Evolutionary conservation across 1,140 invertebrate genomes (phyloP), one percentile per base, ranked within the genome.

Genomic region (Drosophila seguyi): DNA sequence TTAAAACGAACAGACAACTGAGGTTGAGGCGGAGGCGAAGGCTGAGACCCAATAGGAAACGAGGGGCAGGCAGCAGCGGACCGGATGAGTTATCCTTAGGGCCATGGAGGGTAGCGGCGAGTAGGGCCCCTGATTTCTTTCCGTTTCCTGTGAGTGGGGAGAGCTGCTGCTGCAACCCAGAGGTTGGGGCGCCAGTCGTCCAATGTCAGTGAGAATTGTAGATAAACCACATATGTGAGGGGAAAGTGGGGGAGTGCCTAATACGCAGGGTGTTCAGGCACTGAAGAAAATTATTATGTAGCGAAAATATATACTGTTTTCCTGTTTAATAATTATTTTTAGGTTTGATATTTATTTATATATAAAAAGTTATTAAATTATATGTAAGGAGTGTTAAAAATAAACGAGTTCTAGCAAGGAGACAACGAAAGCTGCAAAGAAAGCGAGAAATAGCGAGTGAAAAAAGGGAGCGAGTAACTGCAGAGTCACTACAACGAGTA

Each of bases 1-100:
- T 79, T 79, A 57, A 73, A 79, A 79, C 75, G 67, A 79, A 55
- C 75, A 63, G 75, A 79, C 65, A 79, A 68, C 71, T 75, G 55
- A 31, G 42, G 29, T 53, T 22, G 39, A 62, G 75, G 69, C 50
- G 66, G 55, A 31, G 42, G 29, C 61, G 18, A 34, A 62, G 75
- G 69, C 56, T 52, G 36, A 38, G 14, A 60, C 48, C 52, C 27
- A 22, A 27, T 27, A n/a, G 29, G 34, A 55, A 14, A 16, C n/a
- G 10, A 22, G 56, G 44, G 25, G 29, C 13, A 13, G 27, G 6
- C 1, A 16, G 4, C 36, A 31, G 20, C 11, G 14, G 36, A 4
- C 42, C 31, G 41, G 18, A 31, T 29, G 50, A 31, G 29, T 27
- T 60, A 44, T 44, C 27, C 20, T 10, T 16, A 3, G 20, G 36